Conservation (phyloP, 2,888 invertebrate genomes). For the Pogonocherus hispidulus region DNA sequence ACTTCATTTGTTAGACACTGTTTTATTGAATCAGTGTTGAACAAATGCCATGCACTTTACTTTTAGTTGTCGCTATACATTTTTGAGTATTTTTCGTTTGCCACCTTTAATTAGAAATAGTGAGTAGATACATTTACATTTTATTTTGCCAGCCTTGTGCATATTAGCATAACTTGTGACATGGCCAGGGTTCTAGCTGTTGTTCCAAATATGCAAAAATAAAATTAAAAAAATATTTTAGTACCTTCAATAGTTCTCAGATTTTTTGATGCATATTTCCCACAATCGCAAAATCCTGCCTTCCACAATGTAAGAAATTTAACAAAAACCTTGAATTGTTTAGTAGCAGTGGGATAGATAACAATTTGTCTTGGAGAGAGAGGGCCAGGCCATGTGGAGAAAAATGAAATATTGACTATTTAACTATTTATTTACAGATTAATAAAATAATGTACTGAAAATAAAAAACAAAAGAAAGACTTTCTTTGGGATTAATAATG, state of each 20-base stretch:
- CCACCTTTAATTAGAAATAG: slow-evolving; percentile 40
- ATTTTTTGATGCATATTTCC: slow-evolving; percentile 6
- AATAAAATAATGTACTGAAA: too few relatives aligned
- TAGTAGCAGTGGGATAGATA: too few relatives aligned
- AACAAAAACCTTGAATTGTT: background rate
- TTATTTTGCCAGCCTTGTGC: slow-evolving; percentile 32
- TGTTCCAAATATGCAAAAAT: slow-evolving; percentile 14
- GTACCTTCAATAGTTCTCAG: background rate
- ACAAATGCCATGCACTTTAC: slow-evolving; percentile 57
- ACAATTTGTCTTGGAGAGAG: too few relatives aligned
- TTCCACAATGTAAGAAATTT: background rate
- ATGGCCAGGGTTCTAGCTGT: slow-evolving; percentile 36
- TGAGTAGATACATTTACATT: slow-evolving; percentile 30
- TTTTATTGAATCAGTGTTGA: slow-evolving; percentile 47
- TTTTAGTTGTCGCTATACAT: slow-evolving; percentile 53
- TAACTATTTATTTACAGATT: too few relatives aligned
- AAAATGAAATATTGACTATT: too few relatives aligned
- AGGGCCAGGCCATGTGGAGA: too few relatives aligned
- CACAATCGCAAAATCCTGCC: background rate
- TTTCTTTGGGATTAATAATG: too few relatives aligned
- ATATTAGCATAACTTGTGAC: slow-evolving; percentile 44
- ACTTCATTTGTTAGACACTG: slow-evolving; percentile 60
- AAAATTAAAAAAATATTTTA: background rate
- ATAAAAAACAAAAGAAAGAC: too few relatives aligned
- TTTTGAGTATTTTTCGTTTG: slow-evolving; percentile 47